Conservation (phyloP, 2,797 vertebrate genomes). For the Gymnopithys bicolor region DNA sequence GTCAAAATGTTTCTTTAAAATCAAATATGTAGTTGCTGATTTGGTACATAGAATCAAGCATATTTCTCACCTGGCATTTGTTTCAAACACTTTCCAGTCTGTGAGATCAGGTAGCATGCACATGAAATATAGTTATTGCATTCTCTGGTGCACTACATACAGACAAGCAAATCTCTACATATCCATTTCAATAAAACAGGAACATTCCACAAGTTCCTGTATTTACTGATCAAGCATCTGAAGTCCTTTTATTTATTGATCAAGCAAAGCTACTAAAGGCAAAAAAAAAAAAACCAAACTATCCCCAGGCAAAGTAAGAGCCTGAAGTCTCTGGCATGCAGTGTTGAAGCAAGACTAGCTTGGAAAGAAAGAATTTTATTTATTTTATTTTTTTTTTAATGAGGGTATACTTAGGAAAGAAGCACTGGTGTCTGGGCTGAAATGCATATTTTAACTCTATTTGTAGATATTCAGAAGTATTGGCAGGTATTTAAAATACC, state of each 20-base stretch:
- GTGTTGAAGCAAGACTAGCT: background rate
- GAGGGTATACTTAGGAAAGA: background rate
- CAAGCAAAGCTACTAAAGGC: background rate
- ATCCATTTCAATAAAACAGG: slow-evolving; percentile 36
- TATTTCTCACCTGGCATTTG: background rate
- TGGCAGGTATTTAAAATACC: background rate
- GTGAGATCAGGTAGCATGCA: background rate
- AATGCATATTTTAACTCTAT: background rate
- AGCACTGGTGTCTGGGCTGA: background rate
- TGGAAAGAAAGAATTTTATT: background rate
- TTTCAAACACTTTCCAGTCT: slow-evolving; percentile 11
- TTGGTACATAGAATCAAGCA: background rate
- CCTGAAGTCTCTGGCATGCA: background rate
- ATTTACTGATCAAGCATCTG: background rate
- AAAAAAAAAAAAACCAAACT: background rate
- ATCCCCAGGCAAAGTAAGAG: background rate
- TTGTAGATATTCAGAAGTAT: background rate
- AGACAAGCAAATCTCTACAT: background rate
- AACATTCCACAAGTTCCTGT: slow-evolving; percentile 1
- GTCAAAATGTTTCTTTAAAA: slow-evolving; percentile 23
- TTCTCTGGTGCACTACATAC: background rate
- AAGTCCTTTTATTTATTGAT: slow-evolving; percentile 4
- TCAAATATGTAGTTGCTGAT: background rate
- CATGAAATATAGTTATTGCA: slow-evolving; percentile 20
- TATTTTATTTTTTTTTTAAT: background rate